phyloP scores from a whole-genome alignment of 2,888 invertebrate species.

The Cosmorhoe ocellata region DNA sequence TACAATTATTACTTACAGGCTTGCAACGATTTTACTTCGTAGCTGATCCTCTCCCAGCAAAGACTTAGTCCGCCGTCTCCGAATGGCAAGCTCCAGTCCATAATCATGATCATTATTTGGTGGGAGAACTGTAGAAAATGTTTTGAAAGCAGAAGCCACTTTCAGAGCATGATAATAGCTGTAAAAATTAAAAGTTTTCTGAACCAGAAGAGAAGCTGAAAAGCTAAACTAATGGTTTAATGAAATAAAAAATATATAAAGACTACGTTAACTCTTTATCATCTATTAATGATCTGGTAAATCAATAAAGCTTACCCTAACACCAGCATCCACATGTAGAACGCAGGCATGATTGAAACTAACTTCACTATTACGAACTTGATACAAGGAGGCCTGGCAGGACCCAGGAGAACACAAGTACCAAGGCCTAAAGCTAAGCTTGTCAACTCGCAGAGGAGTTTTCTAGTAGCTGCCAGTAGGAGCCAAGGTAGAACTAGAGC shows the following conservation, averaged over 20 bases:
- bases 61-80: conserved; percentile 74
- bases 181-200: conserved; percentile 19
- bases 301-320: conserved; percentile 54
- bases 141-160: conserved; percentile 62
- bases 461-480: conserved; percentile 70
- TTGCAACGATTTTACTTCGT: conserved; percentile 61
- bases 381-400: conserved; percentile 70
- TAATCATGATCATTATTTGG: conserved; percentile 53
- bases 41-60: conserved; percentile 67
- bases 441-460: conserved; percentile 70
- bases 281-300: background rate
- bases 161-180: conserved; percentile 69
- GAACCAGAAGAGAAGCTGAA: background rate
- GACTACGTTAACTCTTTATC: no score
- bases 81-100: conserved; percentile 70
- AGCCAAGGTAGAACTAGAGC: conserved; percentile 79
- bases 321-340: conserved; percentile 79
- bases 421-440: conserved; percentile 73
- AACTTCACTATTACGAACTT: conserved; percentile 75
- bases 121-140: conserved; percentile 52
- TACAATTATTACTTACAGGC: conserved; percentile 54
- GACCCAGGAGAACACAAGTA: conserved; percentile 71
- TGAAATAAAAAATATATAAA: no score
- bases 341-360: conserved; percentile 66
- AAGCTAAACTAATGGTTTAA: no score